These are phyloP conservation scores for Euzophera pinguis DNA, from an alignment of 2,888 invertebrate genomes.

Conservation along the genomic window DNA sequence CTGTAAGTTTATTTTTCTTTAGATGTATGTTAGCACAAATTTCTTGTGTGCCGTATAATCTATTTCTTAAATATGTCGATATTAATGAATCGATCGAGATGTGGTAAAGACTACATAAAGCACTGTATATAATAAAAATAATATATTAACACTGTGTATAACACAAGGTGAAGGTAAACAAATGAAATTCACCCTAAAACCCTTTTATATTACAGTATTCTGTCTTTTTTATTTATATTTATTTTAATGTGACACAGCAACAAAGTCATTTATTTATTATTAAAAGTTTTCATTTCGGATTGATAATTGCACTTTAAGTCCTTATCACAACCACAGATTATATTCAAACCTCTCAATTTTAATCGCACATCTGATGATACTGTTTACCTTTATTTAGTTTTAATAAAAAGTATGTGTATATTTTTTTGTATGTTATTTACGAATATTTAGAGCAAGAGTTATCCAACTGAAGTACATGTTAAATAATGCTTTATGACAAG, in stretches of 20 bases:
- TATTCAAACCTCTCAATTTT: neutral
- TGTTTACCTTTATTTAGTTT: constrained; percentile 6
- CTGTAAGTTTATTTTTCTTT: constrained; percentile 50
- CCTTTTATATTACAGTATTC: constrained; percentile 1
- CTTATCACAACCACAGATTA: neutral
- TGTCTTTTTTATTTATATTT: neutral
- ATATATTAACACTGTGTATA: constrained; percentile 9
- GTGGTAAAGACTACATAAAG: neutral
- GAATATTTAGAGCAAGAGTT: constrained; percentile 6
- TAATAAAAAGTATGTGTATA: constrained; percentile 5
- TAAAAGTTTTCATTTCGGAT: neutral
- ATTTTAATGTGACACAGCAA: constrained; percentile 1
- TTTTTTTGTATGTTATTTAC: constrained; percentile 10
- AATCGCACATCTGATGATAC: constrained; percentile 3
- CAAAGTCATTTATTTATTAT: constrained; percentile 1
- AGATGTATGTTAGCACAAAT: constrained; percentile 53
- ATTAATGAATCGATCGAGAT: neutral
- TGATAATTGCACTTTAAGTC: neutral
- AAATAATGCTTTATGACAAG: neutral
- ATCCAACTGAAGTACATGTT: constrained; percentile 7
- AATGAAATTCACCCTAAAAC: neutral
- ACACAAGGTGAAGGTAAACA: constrained; percentile 9
- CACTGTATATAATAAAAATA: neutral
- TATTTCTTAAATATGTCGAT: neutral
- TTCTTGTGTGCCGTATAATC: constrained; percentile 21